These are phyloP conservation scores for Tachystola acroxantha DNA, from an alignment of 2,888 invertebrate species.

Conservation along the genomic window DNA sequence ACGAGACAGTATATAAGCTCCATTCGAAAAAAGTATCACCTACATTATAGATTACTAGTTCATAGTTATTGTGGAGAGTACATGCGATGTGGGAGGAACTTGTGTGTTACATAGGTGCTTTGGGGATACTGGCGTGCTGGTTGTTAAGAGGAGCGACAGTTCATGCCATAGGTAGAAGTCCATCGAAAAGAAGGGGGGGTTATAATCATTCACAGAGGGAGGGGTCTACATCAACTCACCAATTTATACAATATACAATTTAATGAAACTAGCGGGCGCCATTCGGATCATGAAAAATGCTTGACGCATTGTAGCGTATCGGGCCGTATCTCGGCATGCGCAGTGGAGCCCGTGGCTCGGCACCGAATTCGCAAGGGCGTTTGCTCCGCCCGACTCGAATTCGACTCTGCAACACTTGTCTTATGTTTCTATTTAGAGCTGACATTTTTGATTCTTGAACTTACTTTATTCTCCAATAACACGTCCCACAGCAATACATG, in stretches of 20 bases:
- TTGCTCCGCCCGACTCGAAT: slow-evolving; percentile 16
- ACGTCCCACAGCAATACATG: too few relatives aligned
- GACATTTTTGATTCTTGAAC: too few relatives aligned
- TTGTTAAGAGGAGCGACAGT: slow-evolving; percentile 12
- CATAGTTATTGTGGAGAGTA: slow-evolving; percentile 10
- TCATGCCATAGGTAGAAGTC: slow-evolving; percentile 27
- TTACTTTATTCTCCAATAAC: too few relatives aligned
- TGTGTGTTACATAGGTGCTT: slow-evolving; percentile 20
- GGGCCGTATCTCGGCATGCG: slow-evolving; percentile 46
- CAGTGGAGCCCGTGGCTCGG: slow-evolving; percentile 30
- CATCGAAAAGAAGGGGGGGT: slow-evolving; percentile 13
- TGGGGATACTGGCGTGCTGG: slow-evolving; percentile 20
- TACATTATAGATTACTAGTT: background rate
- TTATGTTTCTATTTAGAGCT: background rate
- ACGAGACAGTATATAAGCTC: background rate
- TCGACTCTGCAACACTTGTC: slow-evolving; percentile 14
- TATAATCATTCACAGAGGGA: slow-evolving; percentile 16
- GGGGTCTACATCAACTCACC: slow-evolving; percentile 52
- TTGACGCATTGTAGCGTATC: slow-evolving; percentile 52
- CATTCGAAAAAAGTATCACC: background rate
- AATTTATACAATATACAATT: slow-evolving; percentile 22
- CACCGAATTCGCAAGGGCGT: slow-evolving; percentile 27
- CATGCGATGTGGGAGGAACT: slow-evolving; percentile 30
- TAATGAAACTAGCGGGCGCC: slow-evolving; percentile 29
- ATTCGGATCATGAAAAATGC: slow-evolving; percentile 38